Evolutionary conservation across 2,797 vertebrate genomes (phyloP).

Genomic region (Tragelaphus oryx): DNA sequence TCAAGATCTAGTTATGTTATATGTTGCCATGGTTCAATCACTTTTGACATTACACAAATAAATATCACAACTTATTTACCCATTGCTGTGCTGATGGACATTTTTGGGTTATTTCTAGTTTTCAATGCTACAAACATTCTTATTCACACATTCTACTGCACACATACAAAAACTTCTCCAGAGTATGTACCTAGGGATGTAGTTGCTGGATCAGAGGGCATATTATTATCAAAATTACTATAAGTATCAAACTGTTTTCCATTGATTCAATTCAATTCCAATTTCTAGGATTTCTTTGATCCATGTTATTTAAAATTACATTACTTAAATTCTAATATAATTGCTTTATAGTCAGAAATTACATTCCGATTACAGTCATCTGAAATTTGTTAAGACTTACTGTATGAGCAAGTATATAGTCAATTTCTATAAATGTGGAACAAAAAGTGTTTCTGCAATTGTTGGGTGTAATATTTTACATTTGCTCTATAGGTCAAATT

Average conservation of each 20-base stretch:
- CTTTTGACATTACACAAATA: background rate
- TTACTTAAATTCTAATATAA: background rate
- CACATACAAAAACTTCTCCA: background rate
- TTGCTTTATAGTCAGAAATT: background rate
- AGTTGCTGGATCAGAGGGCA: background rate
- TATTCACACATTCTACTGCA: background rate
- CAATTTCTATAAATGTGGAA: background rate
- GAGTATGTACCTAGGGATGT: background rate
- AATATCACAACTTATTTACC: background rate
- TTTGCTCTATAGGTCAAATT: background rate
- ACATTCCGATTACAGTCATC: background rate
- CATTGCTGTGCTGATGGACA: background rate
- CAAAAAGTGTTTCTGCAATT: background rate
- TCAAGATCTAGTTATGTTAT: background rate
- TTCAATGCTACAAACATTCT: background rate
- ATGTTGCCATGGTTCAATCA: background rate
- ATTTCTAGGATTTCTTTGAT: background rate
- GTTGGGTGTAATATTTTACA: background rate
- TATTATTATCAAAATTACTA: background rate
- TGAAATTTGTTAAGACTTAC: background rate
- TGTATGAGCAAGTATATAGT: background rate
- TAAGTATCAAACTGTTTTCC: background rate
- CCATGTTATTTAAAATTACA: background rate
- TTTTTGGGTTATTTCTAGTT: background rate
- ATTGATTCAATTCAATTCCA: background rate